These are phyloP conservation scores for Pogoniulus pusillus DNA, from an alignment of 2,797 vertebrate genomes.

Conservation along the genomic window DNA sequence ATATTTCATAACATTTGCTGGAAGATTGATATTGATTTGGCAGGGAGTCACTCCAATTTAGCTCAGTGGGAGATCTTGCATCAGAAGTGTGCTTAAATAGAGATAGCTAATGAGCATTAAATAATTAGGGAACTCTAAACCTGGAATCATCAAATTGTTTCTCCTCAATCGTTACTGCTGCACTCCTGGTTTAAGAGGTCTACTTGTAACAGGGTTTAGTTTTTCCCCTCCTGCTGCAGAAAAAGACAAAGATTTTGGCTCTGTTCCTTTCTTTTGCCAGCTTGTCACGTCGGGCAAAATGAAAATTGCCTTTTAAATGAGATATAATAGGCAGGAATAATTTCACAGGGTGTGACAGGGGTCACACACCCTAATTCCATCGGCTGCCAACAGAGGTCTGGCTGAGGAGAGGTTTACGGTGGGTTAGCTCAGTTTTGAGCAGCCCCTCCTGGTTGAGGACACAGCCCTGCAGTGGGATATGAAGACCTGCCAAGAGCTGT, in stretches of 20 bases:
- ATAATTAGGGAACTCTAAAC: slow-evolving; percentile 56
- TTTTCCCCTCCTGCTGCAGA: neutral
- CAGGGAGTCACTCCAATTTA: slow-evolving; percentile 60
- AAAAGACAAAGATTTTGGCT: neutral
- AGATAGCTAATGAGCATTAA: slow-evolving; percentile 57
- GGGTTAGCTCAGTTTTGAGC: neutral
- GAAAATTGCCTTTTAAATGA: neutral
- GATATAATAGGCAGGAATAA: neutral
- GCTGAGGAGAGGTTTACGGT: neutral
- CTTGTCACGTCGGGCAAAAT: neutral
- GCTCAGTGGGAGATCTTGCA: slow-evolving; percentile 59
- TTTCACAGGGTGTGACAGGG: neutral
- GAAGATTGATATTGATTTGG: slow-evolving; percentile 78
- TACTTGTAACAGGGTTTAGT: neutral
- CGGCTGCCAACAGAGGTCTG: neutral
- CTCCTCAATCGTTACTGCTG: neutral
- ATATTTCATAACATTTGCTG: slow-evolving; percentile 81
- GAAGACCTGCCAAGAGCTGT: slow-evolving; percentile 23
- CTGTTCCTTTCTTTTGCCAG: neutral
- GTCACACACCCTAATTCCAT: neutral
- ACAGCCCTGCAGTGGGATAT: neutral
- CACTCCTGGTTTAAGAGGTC: neutral
- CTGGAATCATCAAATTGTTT: slow-evolving; percentile 27
- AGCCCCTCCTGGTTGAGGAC: neutral
- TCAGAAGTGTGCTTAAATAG: slow-evolving; percentile 32